Base-by-base conservation (phyloP, 2,888 invertebrate genomes). In the Shargacucullia verbasci region DNA sequence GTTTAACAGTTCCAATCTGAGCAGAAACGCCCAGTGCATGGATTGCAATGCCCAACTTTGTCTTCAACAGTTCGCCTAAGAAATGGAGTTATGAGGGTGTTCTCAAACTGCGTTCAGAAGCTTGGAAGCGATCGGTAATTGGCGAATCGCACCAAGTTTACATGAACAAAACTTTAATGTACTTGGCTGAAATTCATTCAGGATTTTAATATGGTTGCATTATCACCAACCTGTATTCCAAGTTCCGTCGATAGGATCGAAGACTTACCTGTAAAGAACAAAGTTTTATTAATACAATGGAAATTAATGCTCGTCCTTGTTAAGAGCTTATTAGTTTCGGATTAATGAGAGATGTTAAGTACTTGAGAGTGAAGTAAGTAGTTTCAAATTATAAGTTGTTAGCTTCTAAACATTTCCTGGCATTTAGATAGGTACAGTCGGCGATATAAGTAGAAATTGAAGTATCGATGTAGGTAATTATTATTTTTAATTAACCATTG, bases 11-110 rank as follows among this genome's bases (percentile, higher is more conserved):
- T 65, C 33, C 5, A 13, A 47, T 55, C 37, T 43, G 15, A 9
- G 2, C 27, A 14, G 39, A 41, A 43, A 62, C 70, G 59, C 61
- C 64, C 47, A 27, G 34, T 71, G 62, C 77, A 71, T 63, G 62
- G 61, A 75, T 73, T 76, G 74, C 60, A 60, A 31, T 73, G 73
- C 40, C 31, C 69, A 76, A 59, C 4, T 76, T 70, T 1, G 13
- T 25, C 55, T 14, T 43, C 40, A 58, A 64, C 65, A 73, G 52
- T 40, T 53, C 31, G n/a, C 31, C 12, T 31, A 44, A 66, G 61
- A 73, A 66, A 65, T 59, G 25, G 43, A 59, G 53, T 62, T 71
- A 59, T 65, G 65, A 63, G 52, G 38, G 48, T 48, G 55, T 54
- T 64, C 50, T 11, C 41, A 12, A 47, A 59, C 50, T 45, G 37